Evolutionary conservation across 2,797 vertebrate genomes (phyloP).

Genomic region (Enteromius fasciolatus): DNA sequence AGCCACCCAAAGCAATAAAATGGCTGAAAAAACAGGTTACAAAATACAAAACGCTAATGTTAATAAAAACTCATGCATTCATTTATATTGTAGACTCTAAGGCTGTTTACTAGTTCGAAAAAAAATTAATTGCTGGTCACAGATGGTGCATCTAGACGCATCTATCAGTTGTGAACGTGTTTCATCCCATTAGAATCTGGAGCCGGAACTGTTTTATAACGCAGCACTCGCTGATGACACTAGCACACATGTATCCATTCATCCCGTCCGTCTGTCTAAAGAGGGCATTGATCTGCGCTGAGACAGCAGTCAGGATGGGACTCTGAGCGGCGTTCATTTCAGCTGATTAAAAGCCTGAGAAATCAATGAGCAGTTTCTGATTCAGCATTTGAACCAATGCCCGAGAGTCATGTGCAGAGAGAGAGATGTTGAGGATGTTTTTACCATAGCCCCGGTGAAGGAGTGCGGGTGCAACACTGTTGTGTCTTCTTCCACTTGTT

Average conservation of each 20-base stretch:
- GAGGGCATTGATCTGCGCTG: conserved; percentile 50
- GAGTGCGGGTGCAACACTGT: conserved; percentile 69
- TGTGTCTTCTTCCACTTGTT: conserved; percentile 63
- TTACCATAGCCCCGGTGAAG: conserved; percentile 80
- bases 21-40: neutral
- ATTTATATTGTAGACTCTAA: neutral
- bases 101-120: neutral
- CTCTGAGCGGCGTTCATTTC: conserved; percentile 64
- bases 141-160: neutral
- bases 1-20: neutral
- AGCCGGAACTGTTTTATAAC: neutral
- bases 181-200: neutral
- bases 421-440: conserved; percentile 11
- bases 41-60: neutral
- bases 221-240: conserved; percentile 7
- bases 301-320: conserved; percentile 54
- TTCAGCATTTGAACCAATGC: conserved; percentile 54
- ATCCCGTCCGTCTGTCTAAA: conserved; percentile 45
- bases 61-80: neutral
- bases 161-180: neutral
- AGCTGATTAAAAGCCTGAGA: conserved; percentile 62
- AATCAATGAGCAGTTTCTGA: conserved; percentile 70
- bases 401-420: neutral
- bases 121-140: neutral
- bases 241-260: conserved; percentile 17